Percentiles rank a stretch among this genome's conserved stretches.
These are phyloP conservation scores for Anguilla obscura DNA, from an alignment of 2,797 vertebrate species.

Conservation along the genomic window DNA sequence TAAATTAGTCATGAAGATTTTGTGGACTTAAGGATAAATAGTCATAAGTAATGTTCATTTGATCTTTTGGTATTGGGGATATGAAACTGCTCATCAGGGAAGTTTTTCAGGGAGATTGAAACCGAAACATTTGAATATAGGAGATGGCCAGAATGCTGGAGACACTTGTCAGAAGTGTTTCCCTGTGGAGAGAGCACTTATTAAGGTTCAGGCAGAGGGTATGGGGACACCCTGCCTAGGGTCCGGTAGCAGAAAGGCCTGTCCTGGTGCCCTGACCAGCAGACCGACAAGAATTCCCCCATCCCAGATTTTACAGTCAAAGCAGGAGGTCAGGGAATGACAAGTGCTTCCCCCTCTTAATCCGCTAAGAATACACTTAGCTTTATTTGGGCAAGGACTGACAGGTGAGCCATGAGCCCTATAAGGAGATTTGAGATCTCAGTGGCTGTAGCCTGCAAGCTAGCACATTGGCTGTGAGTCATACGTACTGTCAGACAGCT, in stretches of 20 bases:
- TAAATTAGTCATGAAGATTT: not conserved
- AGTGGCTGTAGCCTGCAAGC: slow-evolving; percentile 28
- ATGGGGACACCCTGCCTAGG: not conserved
- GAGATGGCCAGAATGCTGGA: not conserved
- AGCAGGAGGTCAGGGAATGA: slow-evolving; percentile 67
- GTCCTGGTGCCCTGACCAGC: not conserved
- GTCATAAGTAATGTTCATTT: not conserved
- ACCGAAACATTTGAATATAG: not conserved
- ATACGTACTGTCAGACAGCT: slow-evolving; percentile 38
- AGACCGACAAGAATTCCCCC: slow-evolving; percentile 35
- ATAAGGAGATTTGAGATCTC: slow-evolving; percentile 76
- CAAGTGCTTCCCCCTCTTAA: slow-evolving; percentile 66
- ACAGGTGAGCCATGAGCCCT: slow-evolving; percentile 72
- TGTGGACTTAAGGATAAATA: not conserved
- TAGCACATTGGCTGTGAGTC: not conserved
- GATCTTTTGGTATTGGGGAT: not conserved
- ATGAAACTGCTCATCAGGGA: not conserved
- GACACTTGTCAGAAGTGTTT: not conserved
- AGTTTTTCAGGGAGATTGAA: not conserved
- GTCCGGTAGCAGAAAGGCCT: not conserved
- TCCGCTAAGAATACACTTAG: slow-evolving; percentile 69
- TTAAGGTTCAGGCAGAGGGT: not conserved
- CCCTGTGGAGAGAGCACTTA: not conserved
- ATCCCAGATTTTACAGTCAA: slow-evolving; percentile 43
- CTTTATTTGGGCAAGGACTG: slow-evolving; percentile 79